A percentile compares a stretch with the other conserved stretches of the same genome.
Conservation (phyloP, 2,888 invertebrate species). For the Parochlus steinenii region DNA sequence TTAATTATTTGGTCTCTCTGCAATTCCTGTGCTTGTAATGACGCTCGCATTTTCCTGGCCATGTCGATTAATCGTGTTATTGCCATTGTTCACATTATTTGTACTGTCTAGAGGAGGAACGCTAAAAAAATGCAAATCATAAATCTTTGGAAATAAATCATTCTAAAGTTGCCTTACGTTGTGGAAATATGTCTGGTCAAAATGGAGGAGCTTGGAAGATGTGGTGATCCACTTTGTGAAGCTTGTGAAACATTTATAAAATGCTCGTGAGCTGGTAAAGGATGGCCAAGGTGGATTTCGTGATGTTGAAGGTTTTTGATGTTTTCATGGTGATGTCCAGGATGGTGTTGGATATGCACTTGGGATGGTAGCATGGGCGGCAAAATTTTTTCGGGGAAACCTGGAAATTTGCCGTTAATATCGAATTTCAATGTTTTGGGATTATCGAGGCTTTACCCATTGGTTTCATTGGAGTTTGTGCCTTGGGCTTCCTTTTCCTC, state of each 20-base stretch:
- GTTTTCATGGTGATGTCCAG: constrained; percentile 1
- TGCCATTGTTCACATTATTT: constrained; percentile 22
- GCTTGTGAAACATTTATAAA: constrained; percentile 16
- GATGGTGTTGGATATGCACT: constrained; percentile 16
- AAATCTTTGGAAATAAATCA: background rate
- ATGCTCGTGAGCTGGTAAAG: constrained; percentile 12
- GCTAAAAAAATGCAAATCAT: constrained; percentile 26
- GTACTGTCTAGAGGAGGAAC: constrained; percentile 39
- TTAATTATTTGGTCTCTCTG: constrained; percentile 28
- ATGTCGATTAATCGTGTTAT: no score
- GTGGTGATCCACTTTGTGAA: constrained; percentile 30
- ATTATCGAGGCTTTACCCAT: constrained; percentile 8
- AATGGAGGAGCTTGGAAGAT: constrained; percentile 33
- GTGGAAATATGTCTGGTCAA: constrained; percentile 35
- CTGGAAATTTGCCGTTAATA: background rate
- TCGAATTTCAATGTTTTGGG: background rate
- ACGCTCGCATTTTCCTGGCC: constrained; percentile 33
- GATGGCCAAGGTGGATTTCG: constrained; percentile 13
- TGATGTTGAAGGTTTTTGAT: constrained; percentile 7
- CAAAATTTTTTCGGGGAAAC: constrained; percentile 14
- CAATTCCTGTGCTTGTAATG: constrained; percentile 36
- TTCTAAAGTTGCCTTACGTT: constrained; percentile 26
- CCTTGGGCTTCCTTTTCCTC: constrained; percentile 82
- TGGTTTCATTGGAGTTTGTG: constrained; percentile 14
- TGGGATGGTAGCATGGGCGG: constrained; percentile 27